Percentiles rank a stretch among this genome's conserved stretches.
phyloP scores from a whole-genome alignment of 2,113 vertebrate genomes.

The Phalacrocorax aristotelis region DNA sequence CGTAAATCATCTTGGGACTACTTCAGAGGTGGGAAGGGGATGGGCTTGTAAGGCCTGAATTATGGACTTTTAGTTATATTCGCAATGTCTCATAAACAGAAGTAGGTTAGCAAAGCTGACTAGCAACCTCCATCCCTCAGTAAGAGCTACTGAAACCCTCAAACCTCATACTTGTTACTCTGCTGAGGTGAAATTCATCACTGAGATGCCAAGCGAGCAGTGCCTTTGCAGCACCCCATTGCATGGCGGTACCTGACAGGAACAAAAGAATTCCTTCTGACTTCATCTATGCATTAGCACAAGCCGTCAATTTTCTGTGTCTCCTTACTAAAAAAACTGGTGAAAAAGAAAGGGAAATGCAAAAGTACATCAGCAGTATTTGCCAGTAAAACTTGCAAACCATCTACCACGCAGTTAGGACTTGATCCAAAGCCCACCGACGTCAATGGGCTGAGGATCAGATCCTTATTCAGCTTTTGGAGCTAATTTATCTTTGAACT shows the following conservation, averaged over 20 bases:
- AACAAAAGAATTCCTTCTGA: not conserved
- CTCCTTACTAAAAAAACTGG: not conserved
- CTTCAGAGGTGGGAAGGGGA: not conserved
- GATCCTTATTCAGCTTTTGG: conserved; percentile 4
- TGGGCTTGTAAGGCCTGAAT: not conserved
- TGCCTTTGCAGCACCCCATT: not conserved
- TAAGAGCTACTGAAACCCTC: not conserved
- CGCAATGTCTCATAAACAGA: not conserved
- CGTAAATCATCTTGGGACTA: not conserved
- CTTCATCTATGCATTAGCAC: not conserved
- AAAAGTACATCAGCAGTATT: not conserved
- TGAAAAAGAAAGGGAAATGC: not conserved
- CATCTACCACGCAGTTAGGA: not conserved
- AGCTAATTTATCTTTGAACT: not conserved
- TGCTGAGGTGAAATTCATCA: not conserved
- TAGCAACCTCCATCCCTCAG: not conserved
- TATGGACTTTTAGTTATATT: not conserved
- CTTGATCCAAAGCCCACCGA: not conserved
- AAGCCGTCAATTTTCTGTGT: not conserved
- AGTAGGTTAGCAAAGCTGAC: not conserved
- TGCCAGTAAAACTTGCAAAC: not conserved
- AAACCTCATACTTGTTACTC: not conserved
- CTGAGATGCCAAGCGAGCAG: not conserved
- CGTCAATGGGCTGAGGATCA: not conserved
- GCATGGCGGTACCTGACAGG: not conserved